Percentiles rank a stretch among this genome's conserved stretches.
Evolutionary conservation across 64 coral and sea anemone genomes (phyloP).

Genomic region (Dendrophyllia cribrosa): DNA sequence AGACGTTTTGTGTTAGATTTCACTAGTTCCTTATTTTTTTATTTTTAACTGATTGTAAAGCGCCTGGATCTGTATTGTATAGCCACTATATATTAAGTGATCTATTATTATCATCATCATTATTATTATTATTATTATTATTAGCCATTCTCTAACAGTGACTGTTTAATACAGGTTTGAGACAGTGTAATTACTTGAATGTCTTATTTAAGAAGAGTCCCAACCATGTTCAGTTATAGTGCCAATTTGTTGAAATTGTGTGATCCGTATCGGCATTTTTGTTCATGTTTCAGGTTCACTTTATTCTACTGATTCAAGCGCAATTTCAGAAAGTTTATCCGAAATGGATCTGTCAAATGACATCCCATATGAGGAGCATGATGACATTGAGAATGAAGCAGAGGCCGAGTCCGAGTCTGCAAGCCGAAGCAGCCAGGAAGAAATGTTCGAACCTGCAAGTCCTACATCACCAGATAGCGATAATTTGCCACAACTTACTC

Average conservation of each 20-base stretch:
- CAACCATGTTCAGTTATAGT: no score
- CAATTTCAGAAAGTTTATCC: conserved; percentile 87
- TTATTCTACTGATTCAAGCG: conserved; percentile 71
- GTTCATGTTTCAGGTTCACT: conserved; percentile 53
- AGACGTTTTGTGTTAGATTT: no score
- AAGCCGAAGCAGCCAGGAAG: conserved; percentile 59
- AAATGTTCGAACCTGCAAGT: conserved; percentile 61
- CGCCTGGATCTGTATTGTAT: no score
- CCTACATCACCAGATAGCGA: conserved; percentile 84
- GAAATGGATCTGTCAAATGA: conserved; percentile 92
- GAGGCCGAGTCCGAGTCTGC: conserved; percentile 32
- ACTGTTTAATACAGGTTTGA: no score
- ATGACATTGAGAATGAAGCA: conserved; percentile 66
- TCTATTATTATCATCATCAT: no score
- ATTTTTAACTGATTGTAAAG: no score
- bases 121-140: no score
- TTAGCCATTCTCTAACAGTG: no score
- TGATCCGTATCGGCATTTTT: neutral
- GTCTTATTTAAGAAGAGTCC: no score
- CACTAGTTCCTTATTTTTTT: no score
- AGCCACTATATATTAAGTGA: no score
- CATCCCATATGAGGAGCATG: conserved; percentile 77
- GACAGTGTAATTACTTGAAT: no score
- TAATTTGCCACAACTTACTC: conserved; percentile 53
- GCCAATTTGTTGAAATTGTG: neutral